These are phyloP conservation scores for Meloe dianella DNA, from an alignment of 2,888 invertebrate species.

Conservation along the genomic window DNA sequence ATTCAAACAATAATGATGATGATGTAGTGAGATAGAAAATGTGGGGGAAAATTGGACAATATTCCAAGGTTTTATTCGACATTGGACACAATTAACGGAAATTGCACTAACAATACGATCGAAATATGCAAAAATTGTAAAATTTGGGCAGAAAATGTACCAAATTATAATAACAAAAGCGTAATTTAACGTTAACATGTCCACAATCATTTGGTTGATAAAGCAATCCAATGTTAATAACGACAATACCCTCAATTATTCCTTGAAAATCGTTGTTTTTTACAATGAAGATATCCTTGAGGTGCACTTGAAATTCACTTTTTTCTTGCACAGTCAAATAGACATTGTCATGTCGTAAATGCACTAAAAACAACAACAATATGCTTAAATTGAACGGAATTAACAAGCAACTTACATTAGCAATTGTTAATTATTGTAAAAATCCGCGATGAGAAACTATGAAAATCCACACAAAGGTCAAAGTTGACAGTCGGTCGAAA, in stretches of 20 bases:
- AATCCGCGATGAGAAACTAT: conserved; percentile 25
- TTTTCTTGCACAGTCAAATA: conserved; percentile 40
- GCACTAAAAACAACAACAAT: conserved; percentile 2
- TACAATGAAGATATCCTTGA: conserved; percentile 49
- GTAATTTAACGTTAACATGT: not conserved
- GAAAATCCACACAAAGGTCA: conserved; percentile 50
- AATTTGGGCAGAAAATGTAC: not conserved
- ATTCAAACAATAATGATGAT: not conserved
- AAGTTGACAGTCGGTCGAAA: conserved; percentile 46
- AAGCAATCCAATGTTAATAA: not conserved
- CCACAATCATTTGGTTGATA: not conserved
- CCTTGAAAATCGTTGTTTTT: not conserved
- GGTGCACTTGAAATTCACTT: conserved; percentile 56
- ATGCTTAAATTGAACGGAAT: not conserved
- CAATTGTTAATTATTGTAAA: conserved; percentile 16
- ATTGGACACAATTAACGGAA: not conserved
- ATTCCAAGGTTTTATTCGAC: not conserved
- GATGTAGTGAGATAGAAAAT: not conserved
- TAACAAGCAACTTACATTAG: conserved; percentile 21
- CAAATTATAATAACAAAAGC: not conserved
- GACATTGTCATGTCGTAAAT: conserved; percentile 25
- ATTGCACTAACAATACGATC: not conserved
- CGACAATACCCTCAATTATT: not conserved
- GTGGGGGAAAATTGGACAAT: not conserved
- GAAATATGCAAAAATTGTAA: not conserved